Evolutionary conservation across 2,797 vertebrate species (phyloP).

Genomic region (Xenopus petersii): DNA sequence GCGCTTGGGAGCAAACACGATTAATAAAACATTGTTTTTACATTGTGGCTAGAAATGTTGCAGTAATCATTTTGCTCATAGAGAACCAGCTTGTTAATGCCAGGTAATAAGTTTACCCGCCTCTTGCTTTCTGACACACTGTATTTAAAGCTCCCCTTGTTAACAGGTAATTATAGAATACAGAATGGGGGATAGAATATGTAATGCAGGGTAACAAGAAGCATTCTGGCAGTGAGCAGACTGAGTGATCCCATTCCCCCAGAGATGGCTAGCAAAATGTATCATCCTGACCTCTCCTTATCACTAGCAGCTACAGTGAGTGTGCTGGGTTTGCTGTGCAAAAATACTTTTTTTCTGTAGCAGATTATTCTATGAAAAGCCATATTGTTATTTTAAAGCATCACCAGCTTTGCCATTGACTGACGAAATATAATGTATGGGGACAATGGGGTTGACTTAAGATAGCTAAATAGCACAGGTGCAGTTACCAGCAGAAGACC

Average conservation of each 20-base stretch:
- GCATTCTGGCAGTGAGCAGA: neutral
- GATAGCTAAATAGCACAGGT: too few species aligned
- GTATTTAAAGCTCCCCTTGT: neutral
- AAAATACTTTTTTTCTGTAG: too few species aligned
- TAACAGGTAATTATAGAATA: slow-evolving; percentile 1
- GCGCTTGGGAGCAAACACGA: neutral
- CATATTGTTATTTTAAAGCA: too few species aligned
- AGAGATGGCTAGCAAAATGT: neutral
- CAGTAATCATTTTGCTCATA: neutral
- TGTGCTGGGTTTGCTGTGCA: too few species aligned
- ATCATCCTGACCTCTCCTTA: neutral
- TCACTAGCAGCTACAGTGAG: neutral
- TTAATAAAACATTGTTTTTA: neutral
- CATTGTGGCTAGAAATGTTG: neutral
- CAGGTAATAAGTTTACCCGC: neutral
- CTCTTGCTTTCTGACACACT: neutral
- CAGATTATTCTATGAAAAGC: too few species aligned
- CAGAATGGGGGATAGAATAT: slow-evolving; percentile 1
- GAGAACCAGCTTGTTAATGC: neutral
- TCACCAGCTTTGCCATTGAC: too few species aligned
- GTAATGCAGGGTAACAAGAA: neutral
- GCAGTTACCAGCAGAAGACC: too few species aligned
- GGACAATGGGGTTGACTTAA: too few species aligned
- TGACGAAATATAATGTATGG: too few species aligned
- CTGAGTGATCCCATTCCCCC: neutral